A percentile compares a stretch with the other conserved stretches of the same genome.
phyloP scores from a whole-genome alignment of 2,113 vertebrate genomes.

The Turdus rufiventris region DNA sequence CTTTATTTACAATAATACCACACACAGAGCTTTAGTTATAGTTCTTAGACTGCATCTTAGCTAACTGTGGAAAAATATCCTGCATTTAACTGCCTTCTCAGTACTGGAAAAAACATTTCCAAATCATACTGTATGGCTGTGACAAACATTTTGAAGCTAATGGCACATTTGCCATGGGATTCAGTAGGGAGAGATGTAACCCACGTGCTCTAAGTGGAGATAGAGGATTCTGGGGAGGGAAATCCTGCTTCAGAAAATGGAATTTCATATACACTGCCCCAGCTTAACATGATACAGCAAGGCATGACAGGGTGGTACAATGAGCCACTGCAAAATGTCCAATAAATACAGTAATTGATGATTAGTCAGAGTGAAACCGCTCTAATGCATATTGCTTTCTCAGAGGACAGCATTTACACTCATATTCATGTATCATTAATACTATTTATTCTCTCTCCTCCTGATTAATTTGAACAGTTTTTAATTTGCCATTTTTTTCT shows the following conservation, averaged over 20 bases:
- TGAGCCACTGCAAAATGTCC: not conserved
- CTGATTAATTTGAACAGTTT: accelerated
- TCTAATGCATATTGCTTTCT: not conserved
- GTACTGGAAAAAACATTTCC: slow-evolving; percentile 44
- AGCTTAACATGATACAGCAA: not conserved
- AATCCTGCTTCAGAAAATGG: not conserved
- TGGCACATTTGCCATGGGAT: not conserved
- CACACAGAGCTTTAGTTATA: slow-evolving; percentile 10
- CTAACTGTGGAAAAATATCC: not conserved
- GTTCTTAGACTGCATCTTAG: not conserved
- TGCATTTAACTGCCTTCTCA: not conserved
- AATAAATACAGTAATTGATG: not conserved
- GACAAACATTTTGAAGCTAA: not conserved
- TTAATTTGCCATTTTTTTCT: not conserved
- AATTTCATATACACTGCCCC: not conserved
- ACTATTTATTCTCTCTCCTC: not conserved
- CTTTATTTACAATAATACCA: not conserved
- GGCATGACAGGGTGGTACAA: not conserved
- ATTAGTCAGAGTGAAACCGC: not conserved
- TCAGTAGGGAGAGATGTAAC: not conserved
- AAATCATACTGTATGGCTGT: not conserved
- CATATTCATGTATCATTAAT: not conserved
- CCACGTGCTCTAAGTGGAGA: accelerated
- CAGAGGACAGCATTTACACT: not conserved
- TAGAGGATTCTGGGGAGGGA: not conserved